Evolutionary conservation across 1,140 invertebrate species (phyloP).

Genomic region (Vanessa tameamea): DNA sequence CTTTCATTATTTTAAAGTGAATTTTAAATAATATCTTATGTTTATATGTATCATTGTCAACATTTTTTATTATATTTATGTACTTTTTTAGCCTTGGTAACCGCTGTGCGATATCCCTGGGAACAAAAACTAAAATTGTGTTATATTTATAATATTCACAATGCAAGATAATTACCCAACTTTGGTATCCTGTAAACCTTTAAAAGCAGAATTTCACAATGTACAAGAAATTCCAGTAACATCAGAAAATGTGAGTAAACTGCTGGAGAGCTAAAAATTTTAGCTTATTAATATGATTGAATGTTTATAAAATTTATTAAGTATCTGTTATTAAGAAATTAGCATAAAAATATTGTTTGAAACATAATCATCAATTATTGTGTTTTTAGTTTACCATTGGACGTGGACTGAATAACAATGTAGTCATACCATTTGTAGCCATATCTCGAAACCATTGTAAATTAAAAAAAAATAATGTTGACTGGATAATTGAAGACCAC

Average conservation of each 20-base stretch:
- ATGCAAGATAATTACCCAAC: slow-evolving; percentile 46
- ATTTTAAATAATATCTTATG: too few species aligned
- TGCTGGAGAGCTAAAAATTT: not conserved
- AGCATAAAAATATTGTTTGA: not conserved
- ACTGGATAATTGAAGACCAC: slow-evolving; percentile 70
- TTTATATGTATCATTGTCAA: too few species aligned
- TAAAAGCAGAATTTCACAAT: slow-evolving; percentile 54
- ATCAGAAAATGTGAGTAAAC: slow-evolving; percentile 52
- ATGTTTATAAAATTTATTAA: too few species aligned
- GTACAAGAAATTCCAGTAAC: slow-evolving; percentile 54
- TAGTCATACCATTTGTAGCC: slow-evolving; percentile 71
- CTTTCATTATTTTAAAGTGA: too few species aligned
- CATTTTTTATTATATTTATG: too few species aligned
- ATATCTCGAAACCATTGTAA: slow-evolving; percentile 81
- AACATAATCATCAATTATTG: slow-evolving; percentile 18
- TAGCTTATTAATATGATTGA: too few species aligned
- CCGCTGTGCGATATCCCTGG: too few species aligned
- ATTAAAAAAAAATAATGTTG: slow-evolving; percentile 60
- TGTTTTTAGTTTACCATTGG: slow-evolving; percentile 79
- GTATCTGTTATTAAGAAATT: too few species aligned
- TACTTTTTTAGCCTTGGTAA: too few species aligned
- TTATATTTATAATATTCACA: slow-evolving; percentile 25
- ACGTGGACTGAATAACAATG: slow-evolving; percentile 69
- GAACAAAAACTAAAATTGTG: not conserved
- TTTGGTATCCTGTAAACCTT: slow-evolving; percentile 52